A percentile compares a stretch with the other conserved stretches of the same genome.
These are phyloP conservation scores for Spea multiplicata DNA, from an alignment of 2,113 vertebrate genomes.

Conservation along the genomic window DNA sequence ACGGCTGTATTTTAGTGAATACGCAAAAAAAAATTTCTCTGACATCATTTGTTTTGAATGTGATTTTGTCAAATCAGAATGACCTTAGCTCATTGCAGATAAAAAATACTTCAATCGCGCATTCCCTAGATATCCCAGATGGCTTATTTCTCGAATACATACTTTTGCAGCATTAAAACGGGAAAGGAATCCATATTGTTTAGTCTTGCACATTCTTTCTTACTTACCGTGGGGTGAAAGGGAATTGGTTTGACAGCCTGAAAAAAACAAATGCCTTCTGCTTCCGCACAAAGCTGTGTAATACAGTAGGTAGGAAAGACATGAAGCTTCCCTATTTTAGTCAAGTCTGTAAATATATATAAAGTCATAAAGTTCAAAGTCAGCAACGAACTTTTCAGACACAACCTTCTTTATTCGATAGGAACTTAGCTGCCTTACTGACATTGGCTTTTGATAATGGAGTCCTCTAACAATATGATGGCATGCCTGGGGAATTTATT, in stretches of 20 bases:
- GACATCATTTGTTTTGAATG: background rate
- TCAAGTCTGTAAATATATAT: background rate
- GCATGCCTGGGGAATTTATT: too few species aligned
- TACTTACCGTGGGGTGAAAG: slow-evolving; percentile 25
- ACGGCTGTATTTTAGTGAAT: background rate
- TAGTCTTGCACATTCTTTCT: slow-evolving; percentile 55
- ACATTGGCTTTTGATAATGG: too few species aligned
- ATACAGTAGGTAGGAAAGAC: slow-evolving; percentile 4
- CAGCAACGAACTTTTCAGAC: background rate
- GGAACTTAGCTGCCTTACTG: too few species aligned
- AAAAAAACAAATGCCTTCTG: background rate
- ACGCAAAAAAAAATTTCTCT: background rate
- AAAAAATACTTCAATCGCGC: slow-evolving; percentile 43
- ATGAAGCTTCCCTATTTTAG: background rate
- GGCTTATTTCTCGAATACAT: slow-evolving; percentile 53
- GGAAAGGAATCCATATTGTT: slow-evolving; percentile 62
- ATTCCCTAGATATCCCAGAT: slow-evolving; percentile 42
- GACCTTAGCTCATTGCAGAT: background rate
- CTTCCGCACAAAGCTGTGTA: slow-evolving; percentile 7
- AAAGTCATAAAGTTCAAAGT: background rate
- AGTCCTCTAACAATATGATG: too few species aligned
- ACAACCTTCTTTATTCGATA: background rate
- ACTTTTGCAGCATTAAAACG: slow-evolving; percentile 50
- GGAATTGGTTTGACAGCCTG: slow-evolving; percentile 20
- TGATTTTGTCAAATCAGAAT: background rate